Conservation (phyloP, 2,888 invertebrate species). For the Dermolepida albohirtum region DNA sequence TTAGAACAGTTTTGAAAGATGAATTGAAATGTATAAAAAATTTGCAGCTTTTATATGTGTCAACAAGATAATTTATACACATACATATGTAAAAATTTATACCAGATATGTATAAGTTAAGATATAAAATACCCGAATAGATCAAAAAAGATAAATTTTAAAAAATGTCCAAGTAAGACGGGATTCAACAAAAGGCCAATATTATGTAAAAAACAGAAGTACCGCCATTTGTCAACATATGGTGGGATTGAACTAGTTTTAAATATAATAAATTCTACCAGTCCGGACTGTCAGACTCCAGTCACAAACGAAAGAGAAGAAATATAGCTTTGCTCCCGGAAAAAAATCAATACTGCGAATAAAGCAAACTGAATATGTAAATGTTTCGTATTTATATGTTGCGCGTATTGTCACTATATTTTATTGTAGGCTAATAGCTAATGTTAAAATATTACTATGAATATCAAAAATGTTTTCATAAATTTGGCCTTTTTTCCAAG, state of each 20-base stretch:
- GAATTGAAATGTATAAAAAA: too few species aligned
- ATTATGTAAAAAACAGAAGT: conserved; percentile 16
- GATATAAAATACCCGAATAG: not conserved
- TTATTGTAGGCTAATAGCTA: too few species aligned
- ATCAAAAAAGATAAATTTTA: conserved; percentile 23
- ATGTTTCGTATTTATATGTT: not conserved
- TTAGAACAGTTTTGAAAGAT: too few species aligned
- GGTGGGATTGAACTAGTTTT: conserved; percentile 34
- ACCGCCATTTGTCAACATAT: conserved; percentile 32
- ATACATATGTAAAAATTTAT: too few species aligned
- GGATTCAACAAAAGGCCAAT: conserved; percentile 12
- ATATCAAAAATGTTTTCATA: too few species aligned
- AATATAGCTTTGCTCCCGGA: conserved; percentile 11
- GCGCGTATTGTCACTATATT: not conserved
- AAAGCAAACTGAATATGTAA: conserved; percentile 5
- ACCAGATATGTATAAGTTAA: not conserved
- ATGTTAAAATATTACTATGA: too few species aligned
- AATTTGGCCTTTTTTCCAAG: too few species aligned
- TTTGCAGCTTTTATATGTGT: too few species aligned
- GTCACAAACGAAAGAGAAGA: conserved; percentile 24
- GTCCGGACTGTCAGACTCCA: conserved; percentile 15
- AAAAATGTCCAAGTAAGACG: conserved; percentile 6
- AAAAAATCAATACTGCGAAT: conserved; percentile 22
- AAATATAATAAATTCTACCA: conserved; percentile 31
- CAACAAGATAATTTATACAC: too few species aligned